These are phyloP conservation scores for Tetrao urogallus DNA, from an alignment of 2,113 vertebrate genomes.

Conservation along the genomic window DNA sequence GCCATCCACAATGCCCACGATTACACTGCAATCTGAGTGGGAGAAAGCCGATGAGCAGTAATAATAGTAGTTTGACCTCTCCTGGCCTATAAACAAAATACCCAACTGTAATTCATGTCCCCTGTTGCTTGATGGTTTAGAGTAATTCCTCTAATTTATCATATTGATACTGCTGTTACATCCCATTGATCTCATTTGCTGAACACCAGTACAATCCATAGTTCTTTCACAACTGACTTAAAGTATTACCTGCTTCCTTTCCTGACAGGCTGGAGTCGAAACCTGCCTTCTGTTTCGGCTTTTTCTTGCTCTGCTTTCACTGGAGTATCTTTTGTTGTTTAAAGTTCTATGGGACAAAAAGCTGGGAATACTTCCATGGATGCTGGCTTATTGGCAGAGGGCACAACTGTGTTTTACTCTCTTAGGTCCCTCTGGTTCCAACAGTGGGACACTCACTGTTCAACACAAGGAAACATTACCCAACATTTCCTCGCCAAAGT, in stretches of 20 bases:
- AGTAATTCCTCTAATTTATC: conserved; percentile 57
- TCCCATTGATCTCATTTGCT: conserved; percentile 35
- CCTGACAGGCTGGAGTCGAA: not conserved
- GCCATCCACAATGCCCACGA: not conserved
- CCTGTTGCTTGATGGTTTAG: conserved; percentile 22
- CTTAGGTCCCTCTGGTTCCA: not conserved
- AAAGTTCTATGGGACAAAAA: not conserved
- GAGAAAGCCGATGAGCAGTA: not conserved
- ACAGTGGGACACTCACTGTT: not conserved
- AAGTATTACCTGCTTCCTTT: not conserved
- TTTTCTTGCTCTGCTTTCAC: not conserved
- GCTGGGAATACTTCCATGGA: not conserved
- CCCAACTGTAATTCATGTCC: conserved; percentile 31
- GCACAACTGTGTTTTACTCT: not conserved
- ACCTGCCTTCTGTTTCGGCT: not conserved
- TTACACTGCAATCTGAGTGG: not conserved
- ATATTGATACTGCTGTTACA: conserved; percentile 35
- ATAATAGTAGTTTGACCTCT: not conserved
- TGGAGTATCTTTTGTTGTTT: not conserved
- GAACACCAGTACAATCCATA: not conserved
- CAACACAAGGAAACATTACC: not conserved
- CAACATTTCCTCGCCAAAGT: not conserved
- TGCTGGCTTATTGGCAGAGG: not conserved
- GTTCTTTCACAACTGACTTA: not conserved
- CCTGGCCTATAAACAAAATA: conserved; percentile 39